phyloP scores from a whole-genome alignment of 1,140 invertebrate species.

The Armadillidium nasatum region DNA sequence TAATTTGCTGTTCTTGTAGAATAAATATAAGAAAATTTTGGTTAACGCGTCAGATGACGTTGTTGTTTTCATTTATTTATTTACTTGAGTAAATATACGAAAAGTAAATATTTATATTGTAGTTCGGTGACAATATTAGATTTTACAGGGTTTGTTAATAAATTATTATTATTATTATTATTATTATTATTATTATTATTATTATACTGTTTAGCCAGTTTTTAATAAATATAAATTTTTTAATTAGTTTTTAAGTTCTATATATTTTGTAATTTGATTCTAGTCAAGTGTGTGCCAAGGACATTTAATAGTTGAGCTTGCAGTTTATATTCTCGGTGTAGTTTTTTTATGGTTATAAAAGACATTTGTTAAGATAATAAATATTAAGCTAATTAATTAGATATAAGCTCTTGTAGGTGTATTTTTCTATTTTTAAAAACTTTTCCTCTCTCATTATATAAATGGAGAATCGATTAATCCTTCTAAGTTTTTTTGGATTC shows the following conservation, averaged over 20 bases:
- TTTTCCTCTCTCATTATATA: background rate
- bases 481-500: background rate
- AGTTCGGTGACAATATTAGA: background rate
- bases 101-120: too few species aligned
- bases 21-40: background rate
- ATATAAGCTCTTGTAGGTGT: slow-evolving; percentile 7
- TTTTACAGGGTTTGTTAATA: background rate
- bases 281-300: background rate
- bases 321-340: slow-evolving; percentile 5
- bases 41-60: background rate
- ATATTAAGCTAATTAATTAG: background rate
- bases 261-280: background rate
- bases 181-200: background rate
- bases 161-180: background rate
- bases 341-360: background rate
- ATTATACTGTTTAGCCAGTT: background rate
- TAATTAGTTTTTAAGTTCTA: background rate
- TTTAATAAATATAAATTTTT: too few species aligned
- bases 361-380: background rate
- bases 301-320: background rate
- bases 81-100: too few species aligned
- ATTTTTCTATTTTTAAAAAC: slow-evolving; percentile 2
- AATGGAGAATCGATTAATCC: background rate
- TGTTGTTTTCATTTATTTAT: too few species aligned
- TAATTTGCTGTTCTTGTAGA: slow-evolving; percentile 1